Evolutionary conservation across 2,888 invertebrate species (phyloP).

Genomic region (Labia minor): DNA sequence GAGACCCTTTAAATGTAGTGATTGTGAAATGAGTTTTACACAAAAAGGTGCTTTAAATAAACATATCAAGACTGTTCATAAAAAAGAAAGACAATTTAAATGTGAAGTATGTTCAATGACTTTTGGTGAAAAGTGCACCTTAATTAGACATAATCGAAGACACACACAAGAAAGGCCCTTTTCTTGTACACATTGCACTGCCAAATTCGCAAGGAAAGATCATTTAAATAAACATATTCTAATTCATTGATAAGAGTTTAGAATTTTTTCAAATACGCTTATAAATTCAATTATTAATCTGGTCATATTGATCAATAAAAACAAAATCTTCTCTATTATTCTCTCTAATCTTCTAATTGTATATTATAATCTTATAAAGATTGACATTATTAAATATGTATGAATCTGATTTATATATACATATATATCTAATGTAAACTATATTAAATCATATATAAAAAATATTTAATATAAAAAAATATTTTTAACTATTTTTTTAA

Average conservation of each 20-base stretch:
- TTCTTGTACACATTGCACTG: neutral
- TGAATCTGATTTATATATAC: too few relatives aligned
- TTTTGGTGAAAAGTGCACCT: neutral
- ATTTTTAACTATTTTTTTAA: too few relatives aligned
- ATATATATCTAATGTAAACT: too few relatives aligned
- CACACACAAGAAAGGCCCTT: neutral
- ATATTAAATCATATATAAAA: too few relatives aligned
- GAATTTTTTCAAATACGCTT: too few relatives aligned
- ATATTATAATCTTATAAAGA: too few relatives aligned
- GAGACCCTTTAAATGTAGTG: slow-evolving; percentile 1
- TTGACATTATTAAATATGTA: too few relatives aligned
- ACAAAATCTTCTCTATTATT: too few relatives aligned
- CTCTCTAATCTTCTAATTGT: too few relatives aligned
- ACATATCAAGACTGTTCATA: neutral
- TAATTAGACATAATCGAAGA: neutral
- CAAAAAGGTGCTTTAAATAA: neutral
- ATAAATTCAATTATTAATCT: too few relatives aligned
- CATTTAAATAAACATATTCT: neutral
- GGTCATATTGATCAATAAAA: too few relatives aligned
- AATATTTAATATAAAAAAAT: too few relatives aligned
- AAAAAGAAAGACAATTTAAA: slow-evolving; percentile 7
- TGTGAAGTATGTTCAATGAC: slow-evolving; percentile 1
- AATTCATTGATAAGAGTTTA: neutral
- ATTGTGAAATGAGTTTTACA: slow-evolving; percentile 1
- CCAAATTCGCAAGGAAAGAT: neutral